Conservation (phyloP, 2,113 vertebrate genomes). For the Anseranas semipalmata region DNA sequence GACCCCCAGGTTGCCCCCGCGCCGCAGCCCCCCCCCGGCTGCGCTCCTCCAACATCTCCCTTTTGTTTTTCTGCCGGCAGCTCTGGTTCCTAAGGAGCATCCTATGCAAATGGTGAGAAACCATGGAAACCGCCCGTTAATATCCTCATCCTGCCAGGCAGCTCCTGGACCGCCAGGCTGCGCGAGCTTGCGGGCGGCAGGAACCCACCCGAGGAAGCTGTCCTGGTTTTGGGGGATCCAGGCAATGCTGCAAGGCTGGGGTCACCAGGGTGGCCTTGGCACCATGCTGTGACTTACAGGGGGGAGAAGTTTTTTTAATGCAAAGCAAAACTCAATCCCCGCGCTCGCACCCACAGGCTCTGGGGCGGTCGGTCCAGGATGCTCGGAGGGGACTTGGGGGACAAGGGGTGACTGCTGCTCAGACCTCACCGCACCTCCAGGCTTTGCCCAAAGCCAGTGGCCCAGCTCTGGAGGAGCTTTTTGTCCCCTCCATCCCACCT, state of each 20-base stretch:
- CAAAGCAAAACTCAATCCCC: not conserved
- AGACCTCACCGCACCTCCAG: too few relatives aligned
- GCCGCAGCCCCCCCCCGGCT: not conserved
- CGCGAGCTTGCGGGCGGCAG: too few relatives aligned
- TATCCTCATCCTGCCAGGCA: not conserved
- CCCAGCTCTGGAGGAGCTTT: not conserved
- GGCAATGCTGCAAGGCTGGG: not conserved
- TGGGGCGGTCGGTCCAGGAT: not conserved
- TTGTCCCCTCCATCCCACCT: not conserved
- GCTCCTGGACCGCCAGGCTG: not conserved
- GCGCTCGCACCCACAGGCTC: not conserved
- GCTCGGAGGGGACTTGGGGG: not conserved
- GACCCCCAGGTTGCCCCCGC: not conserved
- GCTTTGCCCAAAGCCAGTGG: not conserved
- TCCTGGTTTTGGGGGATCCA: too few relatives aligned
- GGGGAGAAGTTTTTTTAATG: not conserved
- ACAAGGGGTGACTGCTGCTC: not conserved
- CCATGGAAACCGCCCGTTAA: conserved; percentile 27
- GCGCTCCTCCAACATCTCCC: not conserved
- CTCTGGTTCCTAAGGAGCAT: not conserved
- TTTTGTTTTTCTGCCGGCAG: not conserved
- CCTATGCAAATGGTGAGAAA: not conserved
- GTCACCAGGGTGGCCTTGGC: not conserved
- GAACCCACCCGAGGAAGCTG: too few relatives aligned
- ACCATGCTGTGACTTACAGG: not conserved